Evolutionary conservation across 2,797 vertebrate species (phyloP).

Genomic region (Brachyrhaphis roseni): DNA sequence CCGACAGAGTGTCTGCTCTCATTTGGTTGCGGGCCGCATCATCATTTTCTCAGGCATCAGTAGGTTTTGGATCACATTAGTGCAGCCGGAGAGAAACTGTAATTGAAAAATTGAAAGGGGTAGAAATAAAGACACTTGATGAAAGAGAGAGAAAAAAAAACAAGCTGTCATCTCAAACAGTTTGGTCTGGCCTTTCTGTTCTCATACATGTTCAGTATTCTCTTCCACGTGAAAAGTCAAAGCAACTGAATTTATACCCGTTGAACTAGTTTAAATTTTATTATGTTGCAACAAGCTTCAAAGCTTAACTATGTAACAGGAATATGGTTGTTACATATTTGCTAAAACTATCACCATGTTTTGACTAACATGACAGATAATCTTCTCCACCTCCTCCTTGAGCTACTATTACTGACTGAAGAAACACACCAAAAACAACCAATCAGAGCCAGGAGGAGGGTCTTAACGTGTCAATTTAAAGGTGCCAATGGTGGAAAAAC

Average conservation of each 20-base stretch:
- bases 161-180: background rate
- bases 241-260: background rate
- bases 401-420: too few relatives aligned
- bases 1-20: slow-evolving; percentile 46
- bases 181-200: slow-evolving; percentile 26
- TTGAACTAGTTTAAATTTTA: background rate
- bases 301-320: background rate
- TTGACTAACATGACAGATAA: too few relatives aligned
- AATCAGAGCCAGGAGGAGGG: too few relatives aligned
- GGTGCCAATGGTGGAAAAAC: too few relatives aligned
- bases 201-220: slow-evolving; percentile 21
- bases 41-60: slow-evolving; percentile 45
- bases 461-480: too few relatives aligned
- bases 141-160: background rate
- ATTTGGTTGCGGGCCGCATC: slow-evolving; percentile 31
- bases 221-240: background rate
- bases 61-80: slow-evolving; percentile 47
- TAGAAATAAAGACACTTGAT: slow-evolving; percentile 18
- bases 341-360: too few relatives aligned
- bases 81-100: slow-evolving; percentile 29
- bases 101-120: slow-evolving; percentile 22
- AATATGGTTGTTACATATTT: too few relatives aligned
- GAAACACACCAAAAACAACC: too few relatives aligned
- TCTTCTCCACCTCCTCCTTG: too few relatives aligned
- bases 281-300: background rate